A percentile compares a stretch with the other conserved stretches of the same genome.
These are phyloP conservation scores for Albula goreensis DNA, from an alignment of 2,113 vertebrate species.

Conservation along the genomic window DNA sequence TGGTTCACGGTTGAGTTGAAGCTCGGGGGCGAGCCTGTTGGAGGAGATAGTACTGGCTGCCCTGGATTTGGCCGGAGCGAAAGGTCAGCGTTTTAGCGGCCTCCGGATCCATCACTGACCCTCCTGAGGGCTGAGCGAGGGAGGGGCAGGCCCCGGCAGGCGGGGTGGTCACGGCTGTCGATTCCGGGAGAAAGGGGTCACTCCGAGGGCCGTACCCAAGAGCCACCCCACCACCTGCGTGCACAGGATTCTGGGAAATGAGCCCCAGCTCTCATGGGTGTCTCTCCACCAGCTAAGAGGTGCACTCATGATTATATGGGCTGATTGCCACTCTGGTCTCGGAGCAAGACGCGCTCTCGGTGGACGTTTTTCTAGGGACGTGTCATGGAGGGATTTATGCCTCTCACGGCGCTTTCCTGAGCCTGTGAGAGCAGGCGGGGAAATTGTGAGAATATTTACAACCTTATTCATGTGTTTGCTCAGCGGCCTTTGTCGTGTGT, in stretches of 20 bases:
- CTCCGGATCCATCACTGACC: conserved; percentile 18
- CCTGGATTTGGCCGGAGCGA: background rate
- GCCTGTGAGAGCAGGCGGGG: no score
- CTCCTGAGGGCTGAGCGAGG: background rate
- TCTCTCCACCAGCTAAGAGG: no score
- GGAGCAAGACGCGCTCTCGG: background rate
- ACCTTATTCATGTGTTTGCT: no score
- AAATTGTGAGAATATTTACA: no score
- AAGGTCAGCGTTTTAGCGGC: conserved; percentile 25
- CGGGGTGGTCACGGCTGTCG: background rate
- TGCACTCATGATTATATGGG: background rate
- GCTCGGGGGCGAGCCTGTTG: background rate
- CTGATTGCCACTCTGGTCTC: background rate
- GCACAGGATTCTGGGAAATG: no score
- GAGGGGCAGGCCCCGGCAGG: background rate
- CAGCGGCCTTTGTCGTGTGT: no score
- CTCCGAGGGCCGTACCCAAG: no score
- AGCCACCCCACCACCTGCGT: no score
- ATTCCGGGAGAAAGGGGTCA: background rate
- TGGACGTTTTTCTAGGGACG: background rate
- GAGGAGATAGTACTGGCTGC: background rate
- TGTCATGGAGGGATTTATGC: no score
- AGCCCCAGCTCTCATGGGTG: no score
- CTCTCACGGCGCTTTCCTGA: no score
- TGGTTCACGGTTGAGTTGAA: background rate